Base-by-base conservation (phyloP, 2,797 vertebrate genomes). In the Stomatorhinus walkeri region DNA sequence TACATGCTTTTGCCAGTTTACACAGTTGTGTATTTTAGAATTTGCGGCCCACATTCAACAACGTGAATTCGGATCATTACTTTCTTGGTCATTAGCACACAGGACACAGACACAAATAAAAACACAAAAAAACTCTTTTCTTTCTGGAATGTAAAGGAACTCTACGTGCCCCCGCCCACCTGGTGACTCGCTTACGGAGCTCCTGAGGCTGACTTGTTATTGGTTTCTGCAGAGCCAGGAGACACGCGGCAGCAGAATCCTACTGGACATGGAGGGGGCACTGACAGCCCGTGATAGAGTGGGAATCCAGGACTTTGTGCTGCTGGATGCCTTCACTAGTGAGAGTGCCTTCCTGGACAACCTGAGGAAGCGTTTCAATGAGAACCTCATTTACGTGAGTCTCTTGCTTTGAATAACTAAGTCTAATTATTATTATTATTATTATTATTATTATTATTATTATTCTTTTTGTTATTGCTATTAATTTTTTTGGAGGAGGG, bases 381-480 rank as follows among this genome's bases (percentile, higher is more conserved):
- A 99, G 94, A 98, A 99, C 92, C 97, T 99, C 91, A 99, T 99
- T 91, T 99, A 99, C 0, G 98, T 99, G 92, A 97, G 92, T 93
- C 40, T 81, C 40, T 16, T 46, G 40, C 40, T 81, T 81, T 81
- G 56, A 7, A 16, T 16, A 6, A 24, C 1, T 8, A 7, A 12
- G 12, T 19, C 43, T 22, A 40, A 16, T 40, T 48, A 56, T 22
- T 64, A 36, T 22, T 64, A 36, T 46, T 43, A 14, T 12, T 64
- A 3, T 32, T 46, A 4, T 40, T 24, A 10, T 6, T 36, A 87
- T 19, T 81, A 56, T 22, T 64, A 36, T 22, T 64, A 36, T 46
- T 43, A 14, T 12, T 64, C 8, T 32, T 46, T 10, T 40, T 24
- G n/a, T 6, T 36, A 87, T 19, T 81, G 24, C 10, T 4, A 24